phyloP scores from a whole-genome alignment of 2,797 vertebrate species.

The Amazona finschi region DNA sequence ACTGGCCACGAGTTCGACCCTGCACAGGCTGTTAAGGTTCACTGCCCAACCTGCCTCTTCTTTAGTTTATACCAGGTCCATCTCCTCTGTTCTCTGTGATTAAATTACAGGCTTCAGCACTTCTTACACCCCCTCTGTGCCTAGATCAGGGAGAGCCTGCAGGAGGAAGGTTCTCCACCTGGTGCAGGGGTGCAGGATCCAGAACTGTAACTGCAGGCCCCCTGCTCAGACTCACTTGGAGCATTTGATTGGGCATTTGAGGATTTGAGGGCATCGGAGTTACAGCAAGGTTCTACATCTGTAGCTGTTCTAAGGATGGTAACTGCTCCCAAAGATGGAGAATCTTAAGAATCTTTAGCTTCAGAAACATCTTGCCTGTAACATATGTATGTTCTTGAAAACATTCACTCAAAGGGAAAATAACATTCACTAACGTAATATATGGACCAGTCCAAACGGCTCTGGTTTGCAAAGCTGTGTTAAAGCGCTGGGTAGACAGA shows the following conservation, averaged over 20 bases:
- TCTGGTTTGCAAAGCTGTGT: background rate
- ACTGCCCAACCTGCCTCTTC: background rate
- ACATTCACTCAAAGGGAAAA: background rate
- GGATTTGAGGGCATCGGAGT: background rate
- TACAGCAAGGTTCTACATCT: background rate
- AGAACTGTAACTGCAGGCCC: background rate
- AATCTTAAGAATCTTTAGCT: background rate
- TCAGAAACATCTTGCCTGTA: background rate
- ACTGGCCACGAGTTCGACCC: background rate
- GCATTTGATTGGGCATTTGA: background rate
- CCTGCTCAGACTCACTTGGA: background rate
- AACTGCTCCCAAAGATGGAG: background rate
- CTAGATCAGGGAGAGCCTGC: background rate
- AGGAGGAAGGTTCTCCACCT: background rate
- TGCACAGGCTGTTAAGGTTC: background rate
- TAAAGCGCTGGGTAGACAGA: background rate
- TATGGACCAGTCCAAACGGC: background rate
- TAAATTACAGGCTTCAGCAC: background rate
- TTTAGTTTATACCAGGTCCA: background rate
- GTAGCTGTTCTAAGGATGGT: background rate
- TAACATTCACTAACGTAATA: background rate
- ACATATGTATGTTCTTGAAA: background rate
- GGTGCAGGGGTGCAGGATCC: background rate
- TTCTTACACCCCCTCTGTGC: accelerated
- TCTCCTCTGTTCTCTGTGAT: background rate